Percentiles rank a stretch among this genome's conserved stretches.
Conservation (phyloP, 1,140 invertebrate species). For the Eumeta japonica region DNA sequence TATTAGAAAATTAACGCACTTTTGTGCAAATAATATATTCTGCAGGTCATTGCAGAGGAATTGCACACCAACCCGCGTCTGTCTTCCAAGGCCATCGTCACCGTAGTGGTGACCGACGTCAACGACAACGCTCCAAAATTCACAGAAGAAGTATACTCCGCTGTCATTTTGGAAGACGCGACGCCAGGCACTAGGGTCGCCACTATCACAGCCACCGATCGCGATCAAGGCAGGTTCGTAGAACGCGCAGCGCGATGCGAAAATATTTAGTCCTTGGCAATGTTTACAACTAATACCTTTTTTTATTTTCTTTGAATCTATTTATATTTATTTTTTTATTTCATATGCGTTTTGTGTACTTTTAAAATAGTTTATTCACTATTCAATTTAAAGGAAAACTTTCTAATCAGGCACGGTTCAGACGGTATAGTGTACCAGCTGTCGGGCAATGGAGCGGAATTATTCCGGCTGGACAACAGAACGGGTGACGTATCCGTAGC, state of each 20-base stretch:
- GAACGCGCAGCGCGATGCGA: constrained; percentile 32
- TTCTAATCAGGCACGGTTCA: constrained; percentile 61
- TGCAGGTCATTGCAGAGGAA: constrained; percentile 79
- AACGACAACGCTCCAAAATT: constrained; percentile 89
- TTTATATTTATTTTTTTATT: background rate
- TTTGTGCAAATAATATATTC: too few species aligned
- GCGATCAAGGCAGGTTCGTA: constrained; percentile 73
- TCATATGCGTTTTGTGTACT: background rate
- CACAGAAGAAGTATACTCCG: constrained; percentile 70
- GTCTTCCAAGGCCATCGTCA: constrained; percentile 85
- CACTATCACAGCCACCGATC: constrained; percentile 77
- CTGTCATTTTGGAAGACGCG: constrained; percentile 72
- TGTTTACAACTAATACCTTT: background rate
- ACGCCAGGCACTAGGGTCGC: constrained; percentile 69
- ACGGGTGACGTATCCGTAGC: constrained; percentile 82
- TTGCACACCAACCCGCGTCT: constrained; percentile 71
- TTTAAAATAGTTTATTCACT: background rate
- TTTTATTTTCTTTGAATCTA: constrained; percentile 4
- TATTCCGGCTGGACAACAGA: constrained; percentile 77
- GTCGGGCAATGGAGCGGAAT: constrained; percentile 78
- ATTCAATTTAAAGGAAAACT: background rate
- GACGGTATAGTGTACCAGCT: constrained; percentile 82
- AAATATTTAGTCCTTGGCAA: constrained; percentile 1
- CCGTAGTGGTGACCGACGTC: constrained; percentile 78
- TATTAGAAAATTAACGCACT: too few species aligned